Evolutionary conservation across 2,797 vertebrate genomes (phyloP).

Genomic region (Scarus forsteni): DNA sequence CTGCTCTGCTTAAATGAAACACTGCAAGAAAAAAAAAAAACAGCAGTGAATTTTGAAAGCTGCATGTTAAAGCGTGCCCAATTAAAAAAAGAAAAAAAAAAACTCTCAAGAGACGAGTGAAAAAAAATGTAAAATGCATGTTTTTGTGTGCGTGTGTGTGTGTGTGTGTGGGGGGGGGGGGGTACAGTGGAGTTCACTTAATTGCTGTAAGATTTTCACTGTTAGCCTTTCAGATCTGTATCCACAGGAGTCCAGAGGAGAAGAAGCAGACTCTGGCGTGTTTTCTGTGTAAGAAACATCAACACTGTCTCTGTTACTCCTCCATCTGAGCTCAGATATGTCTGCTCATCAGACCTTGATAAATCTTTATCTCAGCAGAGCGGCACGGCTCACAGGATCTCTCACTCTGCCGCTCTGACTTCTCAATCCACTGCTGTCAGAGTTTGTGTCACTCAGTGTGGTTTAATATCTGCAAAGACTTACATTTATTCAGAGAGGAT

Average conservation of each 20-base stretch:
- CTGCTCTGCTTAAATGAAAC: constrained; percentile 46
- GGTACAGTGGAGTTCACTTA: constrained; percentile 18
- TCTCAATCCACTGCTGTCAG: background rate
- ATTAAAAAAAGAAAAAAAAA: constrained; percentile 66
- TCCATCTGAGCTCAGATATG: constrained; percentile 17
- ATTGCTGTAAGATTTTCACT: constrained; percentile 9
- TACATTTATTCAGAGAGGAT: background rate
- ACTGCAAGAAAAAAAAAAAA: constrained; percentile 37
- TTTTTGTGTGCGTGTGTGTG: background rate
- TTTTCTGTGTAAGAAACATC: constrained; percentile 3
- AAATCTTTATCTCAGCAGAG: constrained; percentile 28
- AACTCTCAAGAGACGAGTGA: constrained; percentile 49
- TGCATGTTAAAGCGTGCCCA: constrained; percentile 65
- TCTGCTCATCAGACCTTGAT: constrained; percentile 49
- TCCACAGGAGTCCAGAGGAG: background rate
- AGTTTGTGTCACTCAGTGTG: background rate
- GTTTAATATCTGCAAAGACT: background rate
- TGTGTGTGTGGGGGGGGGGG: background rate
- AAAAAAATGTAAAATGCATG: constrained; percentile 48
- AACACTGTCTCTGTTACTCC: background rate
- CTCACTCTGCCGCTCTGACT: background rate
- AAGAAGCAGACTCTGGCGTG: background rate
- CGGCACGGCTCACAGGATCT: background rate
- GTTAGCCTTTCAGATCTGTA: constrained; percentile 26
- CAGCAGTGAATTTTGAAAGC: constrained; percentile 51